Evolutionary conservation across 2,888 invertebrate genomes (phyloP).

Genomic region (Agrochola lota): DNA sequence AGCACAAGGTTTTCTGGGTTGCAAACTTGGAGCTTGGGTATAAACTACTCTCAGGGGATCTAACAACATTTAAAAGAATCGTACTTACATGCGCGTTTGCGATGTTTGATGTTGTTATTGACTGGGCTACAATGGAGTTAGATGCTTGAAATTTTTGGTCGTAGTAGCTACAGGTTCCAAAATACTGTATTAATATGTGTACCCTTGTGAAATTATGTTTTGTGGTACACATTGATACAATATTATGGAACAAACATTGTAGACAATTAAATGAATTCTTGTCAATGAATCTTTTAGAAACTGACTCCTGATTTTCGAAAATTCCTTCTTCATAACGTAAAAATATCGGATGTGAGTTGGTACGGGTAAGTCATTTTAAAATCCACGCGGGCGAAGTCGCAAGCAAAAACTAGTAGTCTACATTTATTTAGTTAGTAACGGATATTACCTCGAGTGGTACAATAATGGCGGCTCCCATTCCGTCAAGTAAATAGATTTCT

Average conservation of each 20-base stretch:
- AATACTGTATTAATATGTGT: not conserved
- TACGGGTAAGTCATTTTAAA: not conserved
- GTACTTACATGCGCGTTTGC: no score
- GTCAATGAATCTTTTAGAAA: not conserved
- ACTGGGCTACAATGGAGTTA: not conserved
- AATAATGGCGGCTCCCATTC: slow-evolving; percentile 15
- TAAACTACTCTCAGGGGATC: no score
- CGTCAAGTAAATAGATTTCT: slow-evolving; percentile 19
- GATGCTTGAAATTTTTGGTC: not conserved
- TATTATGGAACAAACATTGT: not conserved
- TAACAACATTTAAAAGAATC: no score
- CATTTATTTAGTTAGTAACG: slow-evolving; percentile 3
- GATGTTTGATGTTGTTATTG: no score
- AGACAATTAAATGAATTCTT: not conserved
- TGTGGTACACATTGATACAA: not conserved
- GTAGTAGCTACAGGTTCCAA: not conserved
- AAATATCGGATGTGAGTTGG: not conserved
- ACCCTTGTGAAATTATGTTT: not conserved
- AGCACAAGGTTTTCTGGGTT: no score
- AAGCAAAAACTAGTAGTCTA: not conserved
- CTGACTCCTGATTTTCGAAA: not conserved
- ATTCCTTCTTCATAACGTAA: not conserved
- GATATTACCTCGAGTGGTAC: slow-evolving; percentile 15
- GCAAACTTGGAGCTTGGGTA: no score
- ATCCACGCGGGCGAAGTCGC: not conserved